These are phyloP conservation scores for Rotaria sp. DNA, from an alignment of 2,888 invertebrate genomes.

Conservation along the genomic window DNA sequence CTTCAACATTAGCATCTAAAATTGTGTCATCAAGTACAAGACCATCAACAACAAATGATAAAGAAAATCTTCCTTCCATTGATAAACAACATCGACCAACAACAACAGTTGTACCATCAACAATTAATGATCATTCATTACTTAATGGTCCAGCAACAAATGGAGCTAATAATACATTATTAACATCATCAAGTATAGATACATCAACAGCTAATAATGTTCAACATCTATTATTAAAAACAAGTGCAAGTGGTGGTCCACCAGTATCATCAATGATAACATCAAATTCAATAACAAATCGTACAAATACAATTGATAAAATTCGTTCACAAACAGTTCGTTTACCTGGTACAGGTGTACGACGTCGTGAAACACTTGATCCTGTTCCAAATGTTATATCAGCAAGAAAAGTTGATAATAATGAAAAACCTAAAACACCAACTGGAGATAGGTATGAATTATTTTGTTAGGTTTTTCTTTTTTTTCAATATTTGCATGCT, in stretches of 20 bases:
- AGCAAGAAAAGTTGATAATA: background rate
- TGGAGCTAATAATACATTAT: background rate
- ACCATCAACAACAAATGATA: conserved; percentile 19
- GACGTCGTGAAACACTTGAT: background rate
- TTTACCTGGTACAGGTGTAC: background rate
- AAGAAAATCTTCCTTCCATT: conserved; percentile 4
- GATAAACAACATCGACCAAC: conserved; percentile 14
- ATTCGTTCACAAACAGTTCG: conserved; percentile 23
- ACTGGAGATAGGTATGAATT: background rate
- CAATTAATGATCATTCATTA: background rate
- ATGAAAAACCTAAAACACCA: background rate
- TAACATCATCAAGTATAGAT: conserved; percentile 26
- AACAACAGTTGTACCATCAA: background rate
- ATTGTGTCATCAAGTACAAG: background rate
- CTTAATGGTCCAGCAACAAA: background rate
- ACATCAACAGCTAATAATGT: background rate
- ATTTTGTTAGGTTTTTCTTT: background rate
- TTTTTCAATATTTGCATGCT: background rate
- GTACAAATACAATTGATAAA: background rate
- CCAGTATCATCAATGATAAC: background rate
- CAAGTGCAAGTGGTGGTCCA: background rate
- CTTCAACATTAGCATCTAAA: background rate
- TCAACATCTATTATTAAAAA: background rate
- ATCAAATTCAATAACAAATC: background rate
- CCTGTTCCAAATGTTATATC: background rate